Evolutionary conservation across 2,113 vertebrate species (phyloP).

Genomic region (Phyllostomus discolor): DNA sequence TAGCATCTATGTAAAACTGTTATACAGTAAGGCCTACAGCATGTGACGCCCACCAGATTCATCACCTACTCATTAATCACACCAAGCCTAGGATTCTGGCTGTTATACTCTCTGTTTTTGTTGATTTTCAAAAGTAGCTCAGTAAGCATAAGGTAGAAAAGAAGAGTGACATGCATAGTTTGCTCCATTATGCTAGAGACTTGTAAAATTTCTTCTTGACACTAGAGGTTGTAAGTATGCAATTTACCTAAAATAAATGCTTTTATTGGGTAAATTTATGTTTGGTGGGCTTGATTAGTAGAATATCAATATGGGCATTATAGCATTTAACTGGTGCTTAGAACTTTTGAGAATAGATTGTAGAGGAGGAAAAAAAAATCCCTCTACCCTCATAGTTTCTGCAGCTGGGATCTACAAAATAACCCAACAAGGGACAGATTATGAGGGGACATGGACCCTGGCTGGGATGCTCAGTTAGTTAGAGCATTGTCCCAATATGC

Average conservation of each 20-base stretch:
- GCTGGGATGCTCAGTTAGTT: no score
- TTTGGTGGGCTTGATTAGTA: background rate
- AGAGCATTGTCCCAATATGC: no score
- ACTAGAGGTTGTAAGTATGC: background rate
- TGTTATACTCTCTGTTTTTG: background rate
- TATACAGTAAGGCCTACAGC: background rate
- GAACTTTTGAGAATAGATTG: background rate
- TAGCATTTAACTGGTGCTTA: background rate
- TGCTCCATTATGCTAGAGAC: background rate
- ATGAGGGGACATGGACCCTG: background rate
- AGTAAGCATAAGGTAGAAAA: background rate
- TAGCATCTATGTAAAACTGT: background rate
- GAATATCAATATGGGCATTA: background rate
- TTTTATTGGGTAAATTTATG: background rate
- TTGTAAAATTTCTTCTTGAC: background rate
- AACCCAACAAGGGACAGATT: background rate
- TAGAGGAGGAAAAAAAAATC: background rate
- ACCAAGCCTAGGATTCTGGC: background rate
- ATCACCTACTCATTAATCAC: background rate
- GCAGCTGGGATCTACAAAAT: background rate
- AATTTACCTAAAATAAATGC: background rate
- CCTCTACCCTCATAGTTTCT: background rate
- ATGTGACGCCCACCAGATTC: background rate
- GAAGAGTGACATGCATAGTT: background rate
- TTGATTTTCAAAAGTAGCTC: conserved; percentile 32